Percentiles rank a stretch among this genome's conserved stretches.
Evolutionary conservation across 2,888 invertebrate species (phyloP).

Genomic region (Drepanosiphum platanoidis): DNA sequence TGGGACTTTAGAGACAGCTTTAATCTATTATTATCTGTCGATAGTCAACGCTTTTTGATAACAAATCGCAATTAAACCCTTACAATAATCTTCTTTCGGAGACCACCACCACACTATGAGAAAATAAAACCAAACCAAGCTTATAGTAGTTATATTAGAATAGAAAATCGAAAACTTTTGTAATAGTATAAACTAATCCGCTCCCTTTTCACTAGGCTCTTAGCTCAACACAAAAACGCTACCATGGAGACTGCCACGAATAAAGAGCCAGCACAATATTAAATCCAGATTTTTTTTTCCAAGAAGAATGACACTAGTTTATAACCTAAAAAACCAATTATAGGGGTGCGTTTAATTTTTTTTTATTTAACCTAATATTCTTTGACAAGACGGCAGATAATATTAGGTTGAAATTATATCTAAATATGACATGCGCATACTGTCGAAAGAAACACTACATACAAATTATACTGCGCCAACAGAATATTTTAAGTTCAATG

Average conservation of each 20-base stretch:
- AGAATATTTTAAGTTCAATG: too few relatives aligned
- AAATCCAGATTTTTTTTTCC: background rate
- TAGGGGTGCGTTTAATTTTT: background rate
- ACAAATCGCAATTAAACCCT: background rate
- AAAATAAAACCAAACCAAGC: background rate
- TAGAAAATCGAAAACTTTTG: background rate
- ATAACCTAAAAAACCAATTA: background rate
- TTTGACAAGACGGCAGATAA: background rate
- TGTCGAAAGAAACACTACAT: too few relatives aligned
- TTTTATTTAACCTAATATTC: background rate
- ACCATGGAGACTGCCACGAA: background rate
- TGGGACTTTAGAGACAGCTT: background rate
- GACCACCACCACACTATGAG: too few relatives aligned
- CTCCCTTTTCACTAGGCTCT: background rate
- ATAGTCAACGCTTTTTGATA: background rate
- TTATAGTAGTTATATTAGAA: background rate
- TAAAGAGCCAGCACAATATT: background rate
- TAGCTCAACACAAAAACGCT: background rate
- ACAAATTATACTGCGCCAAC: too few relatives aligned
- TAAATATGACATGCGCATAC: too few relatives aligned
- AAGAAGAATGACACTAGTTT: background rate
- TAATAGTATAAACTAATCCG: background rate
- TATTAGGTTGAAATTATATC: too few relatives aligned
- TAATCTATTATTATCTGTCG: background rate
- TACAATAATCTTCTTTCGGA: background rate